These are phyloP conservation scores for Iphiclides podalirius DNA, from an alignment of 2,888 invertebrate species.

Conservation along the genomic window DNA sequence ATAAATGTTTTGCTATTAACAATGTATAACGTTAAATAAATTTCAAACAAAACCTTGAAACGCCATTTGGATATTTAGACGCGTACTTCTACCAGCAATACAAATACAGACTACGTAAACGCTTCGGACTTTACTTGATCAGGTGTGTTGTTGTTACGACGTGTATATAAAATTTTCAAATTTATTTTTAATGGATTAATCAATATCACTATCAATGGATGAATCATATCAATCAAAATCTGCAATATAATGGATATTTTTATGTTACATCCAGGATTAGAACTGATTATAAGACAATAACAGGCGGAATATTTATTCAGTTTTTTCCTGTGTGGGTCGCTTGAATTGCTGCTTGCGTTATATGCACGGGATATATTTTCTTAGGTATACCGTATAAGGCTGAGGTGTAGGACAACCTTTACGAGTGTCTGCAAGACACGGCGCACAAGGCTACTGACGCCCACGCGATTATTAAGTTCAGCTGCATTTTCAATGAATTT, in stretches of 20 bases:
- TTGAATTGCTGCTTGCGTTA: slow-evolving; percentile 9
- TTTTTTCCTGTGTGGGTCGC: slow-evolving; percentile 9
- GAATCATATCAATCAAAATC: no score
- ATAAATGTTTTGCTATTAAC: background rate
- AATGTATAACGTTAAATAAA: background rate
- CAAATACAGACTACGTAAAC: slow-evolving; percentile 9
- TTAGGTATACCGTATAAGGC: slow-evolving; percentile 49
- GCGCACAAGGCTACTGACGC: slow-evolving; percentile 57
- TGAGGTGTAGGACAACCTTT: slow-evolving; percentile 45
- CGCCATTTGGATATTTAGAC: slow-evolving; percentile 2
- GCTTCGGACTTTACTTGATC: slow-evolving; percentile 8
- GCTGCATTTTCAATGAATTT: slow-evolving; percentile 8
- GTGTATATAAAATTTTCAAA: no score
- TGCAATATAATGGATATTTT: no score
- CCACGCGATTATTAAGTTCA: slow-evolving; percentile 45
- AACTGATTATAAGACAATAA: no score
- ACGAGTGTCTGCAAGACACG: slow-evolving; percentile 42
- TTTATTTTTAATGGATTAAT: no score
- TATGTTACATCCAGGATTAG: no score
- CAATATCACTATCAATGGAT: no score
- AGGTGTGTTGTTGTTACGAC: slow-evolving; percentile 2
- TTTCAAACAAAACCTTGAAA: slow-evolving; percentile 16
- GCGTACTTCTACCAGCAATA: background rate
- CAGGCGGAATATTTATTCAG: no score
- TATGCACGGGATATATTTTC: slow-evolving; percentile 15